Percentiles rank a stretch among this genome's conserved stretches.
Conservation (phyloP, 2,888 invertebrate genomes). For the Malthinus seriepunctatus region DNA sequence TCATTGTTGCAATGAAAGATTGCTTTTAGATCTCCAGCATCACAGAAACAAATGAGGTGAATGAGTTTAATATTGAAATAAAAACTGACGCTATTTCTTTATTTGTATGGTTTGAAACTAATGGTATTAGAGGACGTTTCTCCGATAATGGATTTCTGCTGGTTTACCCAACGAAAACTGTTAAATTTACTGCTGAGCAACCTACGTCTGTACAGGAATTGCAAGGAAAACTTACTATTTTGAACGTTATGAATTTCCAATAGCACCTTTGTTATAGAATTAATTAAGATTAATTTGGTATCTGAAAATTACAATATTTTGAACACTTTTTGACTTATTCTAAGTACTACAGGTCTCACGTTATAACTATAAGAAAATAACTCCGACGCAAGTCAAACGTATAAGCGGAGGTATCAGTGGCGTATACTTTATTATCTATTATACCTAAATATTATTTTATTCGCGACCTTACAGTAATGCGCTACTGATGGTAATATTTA, state of each 20-base stretch:
- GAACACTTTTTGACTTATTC: too few relatives aligned
- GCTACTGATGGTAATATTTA: too few relatives aligned
- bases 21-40: slow-evolving; percentile 10
- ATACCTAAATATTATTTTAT: too few relatives aligned
- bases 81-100: slow-evolving; percentile 61
- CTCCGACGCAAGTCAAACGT: too few relatives aligned
- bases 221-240: slow-evolving; percentile 38
- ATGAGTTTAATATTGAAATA: slow-evolving; percentile 49
- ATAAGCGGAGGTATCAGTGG: too few relatives aligned
- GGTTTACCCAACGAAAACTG: slow-evolving; percentile 37
- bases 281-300: too few relatives aligned
- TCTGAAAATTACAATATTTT: too few relatives aligned
- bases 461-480: too few relatives aligned
- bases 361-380: too few relatives aligned
- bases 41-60: slow-evolving; percentile 1
- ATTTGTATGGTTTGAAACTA: slow-evolving; percentile 72
- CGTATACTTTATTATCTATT: too few relatives aligned
- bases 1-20: background rate
- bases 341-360: too few relatives aligned
- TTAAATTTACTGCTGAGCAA: slow-evolving; percentile 40
- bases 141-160: slow-evolving; percentile 73
- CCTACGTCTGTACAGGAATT: slow-evolving; percentile 36
- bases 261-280: background rate
- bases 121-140: slow-evolving; percentile 63
- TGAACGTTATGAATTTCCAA: background rate